Evolutionary conservation across 2,113 vertebrate genomes (phyloP).

Genomic region (Mellivora capensis): DNA sequence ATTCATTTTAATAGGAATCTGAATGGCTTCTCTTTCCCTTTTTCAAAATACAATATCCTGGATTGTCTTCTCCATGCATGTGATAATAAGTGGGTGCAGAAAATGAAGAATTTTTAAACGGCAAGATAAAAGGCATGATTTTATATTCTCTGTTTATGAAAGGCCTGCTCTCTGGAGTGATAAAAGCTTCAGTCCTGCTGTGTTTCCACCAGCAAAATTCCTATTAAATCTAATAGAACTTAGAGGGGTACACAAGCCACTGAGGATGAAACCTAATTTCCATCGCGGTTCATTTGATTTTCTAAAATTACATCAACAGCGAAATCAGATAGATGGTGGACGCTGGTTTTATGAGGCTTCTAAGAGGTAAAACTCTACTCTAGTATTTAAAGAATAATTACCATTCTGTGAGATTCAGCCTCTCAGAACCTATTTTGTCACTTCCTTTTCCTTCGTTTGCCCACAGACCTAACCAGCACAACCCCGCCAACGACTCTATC

Average conservation of each 20-base stretch:
- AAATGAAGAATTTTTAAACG: constrained; percentile 57
- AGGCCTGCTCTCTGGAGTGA: constrained; percentile 30
- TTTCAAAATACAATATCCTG: constrained; percentile 48
- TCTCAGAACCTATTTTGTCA: background rate
- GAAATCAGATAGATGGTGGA: constrained; percentile 50
- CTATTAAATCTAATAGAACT: constrained; percentile 61
- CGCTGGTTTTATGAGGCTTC: constrained; percentile 10
- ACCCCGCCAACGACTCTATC: background rate
- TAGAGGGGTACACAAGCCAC: background rate
- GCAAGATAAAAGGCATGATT: background rate
- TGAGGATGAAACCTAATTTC: constrained; percentile 58
- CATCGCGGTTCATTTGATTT: constrained; percentile 41
- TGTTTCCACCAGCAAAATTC: constrained; percentile 60
- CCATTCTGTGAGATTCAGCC: background rate
- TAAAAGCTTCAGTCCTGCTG: constrained; percentile 33
- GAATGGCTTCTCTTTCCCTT: constrained; percentile 50
- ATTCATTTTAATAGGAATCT: constrained; percentile 58
- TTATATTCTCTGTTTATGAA: background rate
- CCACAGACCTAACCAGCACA: background rate
- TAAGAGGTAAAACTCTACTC: constrained; percentile 30
- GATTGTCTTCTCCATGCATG: background rate
- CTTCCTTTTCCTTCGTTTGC: background rate
- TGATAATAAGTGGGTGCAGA: constrained; percentile 48
- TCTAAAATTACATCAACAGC: constrained; percentile 43
- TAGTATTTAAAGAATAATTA: constrained; percentile 32